phyloP scores from a whole-genome alignment of 2,797 vertebrate genomes.

The Darevskia mixta region DNA sequence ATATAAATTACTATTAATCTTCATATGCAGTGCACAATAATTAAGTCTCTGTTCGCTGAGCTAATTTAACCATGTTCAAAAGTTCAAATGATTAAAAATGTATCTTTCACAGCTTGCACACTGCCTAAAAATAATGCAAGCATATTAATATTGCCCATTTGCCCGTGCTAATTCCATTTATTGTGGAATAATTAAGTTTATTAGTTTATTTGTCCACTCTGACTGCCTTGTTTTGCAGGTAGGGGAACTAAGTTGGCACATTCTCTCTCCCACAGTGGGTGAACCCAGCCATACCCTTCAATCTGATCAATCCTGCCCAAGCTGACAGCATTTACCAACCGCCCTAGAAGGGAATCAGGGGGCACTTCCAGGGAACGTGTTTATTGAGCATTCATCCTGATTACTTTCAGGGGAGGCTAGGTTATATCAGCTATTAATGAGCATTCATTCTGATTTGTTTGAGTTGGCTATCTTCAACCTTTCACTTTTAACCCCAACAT shows the following conservation, averaged over 20 bases:
- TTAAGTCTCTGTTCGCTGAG: constrained; percentile 24
- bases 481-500: too few relatives aligned
- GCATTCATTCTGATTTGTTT: too few relatives aligned
- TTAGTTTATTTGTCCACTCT: background rate
- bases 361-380: too few relatives aligned
- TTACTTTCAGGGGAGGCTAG: too few relatives aligned
- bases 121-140: background rate
- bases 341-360: too few relatives aligned
- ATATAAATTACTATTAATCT: background rate
- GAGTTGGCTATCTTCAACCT: too few relatives aligned
- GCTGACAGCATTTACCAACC: background rate
- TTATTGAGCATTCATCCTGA: too few relatives aligned
- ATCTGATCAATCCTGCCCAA: background rate
- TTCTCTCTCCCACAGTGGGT: too few relatives aligned
- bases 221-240: too few relatives aligned
- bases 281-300: too few relatives aligned
- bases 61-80: background rate
- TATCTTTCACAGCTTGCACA: constrained; percentile 10
- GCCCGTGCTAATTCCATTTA: background rate
- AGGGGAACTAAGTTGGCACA: too few relatives aligned
- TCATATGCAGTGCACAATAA: constrained; percentile 23
- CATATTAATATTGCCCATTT: background rate
- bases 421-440: too few relatives aligned
- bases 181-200: background rate
- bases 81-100: background rate